Conservation (phyloP, 1,140 invertebrate genomes). For the Parapsyche elsis region DNA sequence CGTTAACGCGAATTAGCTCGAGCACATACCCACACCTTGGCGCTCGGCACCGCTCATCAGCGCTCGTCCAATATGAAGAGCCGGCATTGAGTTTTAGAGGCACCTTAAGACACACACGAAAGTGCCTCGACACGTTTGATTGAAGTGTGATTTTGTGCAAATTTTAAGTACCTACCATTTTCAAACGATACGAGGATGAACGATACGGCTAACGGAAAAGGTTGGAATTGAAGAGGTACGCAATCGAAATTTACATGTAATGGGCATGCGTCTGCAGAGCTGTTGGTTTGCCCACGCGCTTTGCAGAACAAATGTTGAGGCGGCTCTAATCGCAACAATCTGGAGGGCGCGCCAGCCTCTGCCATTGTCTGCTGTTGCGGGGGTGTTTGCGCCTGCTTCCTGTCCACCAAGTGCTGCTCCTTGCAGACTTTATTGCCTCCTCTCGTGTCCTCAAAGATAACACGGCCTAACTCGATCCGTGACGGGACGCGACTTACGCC, state of each 20-base stretch:
- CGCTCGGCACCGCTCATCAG: no score
- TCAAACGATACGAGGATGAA: no score
- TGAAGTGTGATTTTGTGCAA: no score
- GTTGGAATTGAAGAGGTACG: slow-evolving; percentile 16
- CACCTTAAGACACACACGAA: no score
- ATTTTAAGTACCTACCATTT: no score
- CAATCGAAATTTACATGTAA: slow-evolving; percentile 44
- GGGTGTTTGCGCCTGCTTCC: slow-evolving; percentile 48
- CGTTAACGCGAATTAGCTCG: no score
- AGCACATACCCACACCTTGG: no score
- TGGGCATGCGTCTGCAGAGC: slow-evolving; percentile 38
- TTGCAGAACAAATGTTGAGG: slow-evolving; percentile 42
- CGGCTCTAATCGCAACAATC: slow-evolving; percentile 51
- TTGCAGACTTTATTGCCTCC: slow-evolving; percentile 49
- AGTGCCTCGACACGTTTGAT: no score
- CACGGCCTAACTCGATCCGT: not conserved
- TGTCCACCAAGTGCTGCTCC: slow-evolving; percentile 42
- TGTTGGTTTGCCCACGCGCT: slow-evolving; percentile 38
- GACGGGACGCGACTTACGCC: not conserved
- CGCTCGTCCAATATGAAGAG: no score
- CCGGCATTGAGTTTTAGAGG: no score
- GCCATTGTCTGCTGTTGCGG: slow-evolving; percentile 48
- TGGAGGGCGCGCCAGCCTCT: slow-evolving; percentile 49
- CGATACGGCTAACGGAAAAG: no score
- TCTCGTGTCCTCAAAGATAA: not conserved